These are phyloP conservation scores for Acleris literana DNA, from an alignment of 2,888 invertebrate genomes.

Conservation along the genomic window DNA sequence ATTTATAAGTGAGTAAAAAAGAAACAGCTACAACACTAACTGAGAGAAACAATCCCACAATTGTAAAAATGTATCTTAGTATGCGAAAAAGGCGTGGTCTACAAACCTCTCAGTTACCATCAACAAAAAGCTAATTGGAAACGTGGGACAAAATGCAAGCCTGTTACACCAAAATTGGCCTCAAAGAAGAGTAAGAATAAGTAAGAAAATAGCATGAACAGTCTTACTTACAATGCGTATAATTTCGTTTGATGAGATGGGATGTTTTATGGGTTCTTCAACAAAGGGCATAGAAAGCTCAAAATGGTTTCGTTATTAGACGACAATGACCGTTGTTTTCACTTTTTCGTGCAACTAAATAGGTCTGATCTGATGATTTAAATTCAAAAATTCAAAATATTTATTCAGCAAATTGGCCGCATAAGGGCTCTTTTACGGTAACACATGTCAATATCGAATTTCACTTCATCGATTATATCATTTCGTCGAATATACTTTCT, in stretches of 20 bases:
- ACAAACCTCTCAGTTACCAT: conserved; percentile 52
- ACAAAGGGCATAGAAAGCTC: conserved; percentile 10
- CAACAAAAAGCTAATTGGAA: conserved; percentile 60
- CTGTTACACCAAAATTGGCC: conserved; percentile 18
- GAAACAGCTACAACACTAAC: conserved; percentile 6
- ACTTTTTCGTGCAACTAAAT: not conserved
- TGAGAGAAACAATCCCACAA: conserved; percentile 17
- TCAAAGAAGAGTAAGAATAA: conserved; percentile 4
- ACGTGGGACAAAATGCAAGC: conserved; percentile 53
- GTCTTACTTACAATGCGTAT: conserved; percentile 4
- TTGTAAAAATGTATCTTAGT: conserved; percentile 39
- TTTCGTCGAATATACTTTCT: too few species aligned
- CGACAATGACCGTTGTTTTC: not conserved
- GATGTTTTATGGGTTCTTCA: conserved; percentile 10
- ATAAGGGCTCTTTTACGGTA: too few species aligned
- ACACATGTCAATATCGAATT: too few species aligned
- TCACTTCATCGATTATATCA: too few species aligned
- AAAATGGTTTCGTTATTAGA: not conserved
- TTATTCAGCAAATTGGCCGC: too few species aligned
- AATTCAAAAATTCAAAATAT: too few species aligned
- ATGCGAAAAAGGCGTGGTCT: conserved; percentile 38
- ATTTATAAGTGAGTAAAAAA: not conserved
- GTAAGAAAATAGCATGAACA: conserved; percentile 1
- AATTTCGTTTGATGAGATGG: conserved; percentile 11
- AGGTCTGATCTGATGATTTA: too few species aligned